Conservation (phyloP, 2,888 invertebrate species). For the Lasius platythorax region DNA sequence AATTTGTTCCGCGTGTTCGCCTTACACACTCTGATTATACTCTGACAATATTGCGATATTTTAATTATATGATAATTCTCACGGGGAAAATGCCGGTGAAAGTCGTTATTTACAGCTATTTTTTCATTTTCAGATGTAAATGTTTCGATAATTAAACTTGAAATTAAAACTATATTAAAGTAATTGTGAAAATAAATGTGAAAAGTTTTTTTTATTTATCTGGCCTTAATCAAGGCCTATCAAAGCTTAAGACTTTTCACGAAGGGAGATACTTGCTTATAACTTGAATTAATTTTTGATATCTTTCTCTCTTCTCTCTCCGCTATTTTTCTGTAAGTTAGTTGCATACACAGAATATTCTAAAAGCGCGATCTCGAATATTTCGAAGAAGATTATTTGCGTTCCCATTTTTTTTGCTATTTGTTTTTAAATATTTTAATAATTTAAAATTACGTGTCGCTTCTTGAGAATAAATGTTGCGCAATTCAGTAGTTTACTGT, state of each 20-base stretch:
- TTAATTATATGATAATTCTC: neutral
- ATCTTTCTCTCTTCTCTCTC: neutral
- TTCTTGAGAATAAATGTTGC: neutral
- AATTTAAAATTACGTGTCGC: neutral
- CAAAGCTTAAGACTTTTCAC: neutral
- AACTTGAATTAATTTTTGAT: neutral
- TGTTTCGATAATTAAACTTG: constrained; percentile 18
- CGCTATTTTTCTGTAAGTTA: neutral
- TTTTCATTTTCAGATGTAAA: neutral
- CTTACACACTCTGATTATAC: neutral
- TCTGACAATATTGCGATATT: neutral
- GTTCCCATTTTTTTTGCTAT: neutral
- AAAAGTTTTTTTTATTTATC: neutral
- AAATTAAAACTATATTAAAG: constrained; percentile 11
- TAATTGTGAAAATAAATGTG: neutral
- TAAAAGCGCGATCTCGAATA: neutral
- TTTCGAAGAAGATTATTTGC: neutral
- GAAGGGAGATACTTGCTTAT: neutral
- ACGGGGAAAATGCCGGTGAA: neutral
- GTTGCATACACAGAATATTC: neutral
- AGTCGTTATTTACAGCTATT: neutral
- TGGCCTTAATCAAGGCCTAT: neutral
- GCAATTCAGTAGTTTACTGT: neutral
- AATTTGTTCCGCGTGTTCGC: neutral
- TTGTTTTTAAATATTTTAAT: neutral